Evolutionary conservation across 1,140 invertebrate genomes (phyloP).

Genomic region (Orchesella cincta): DNA sequence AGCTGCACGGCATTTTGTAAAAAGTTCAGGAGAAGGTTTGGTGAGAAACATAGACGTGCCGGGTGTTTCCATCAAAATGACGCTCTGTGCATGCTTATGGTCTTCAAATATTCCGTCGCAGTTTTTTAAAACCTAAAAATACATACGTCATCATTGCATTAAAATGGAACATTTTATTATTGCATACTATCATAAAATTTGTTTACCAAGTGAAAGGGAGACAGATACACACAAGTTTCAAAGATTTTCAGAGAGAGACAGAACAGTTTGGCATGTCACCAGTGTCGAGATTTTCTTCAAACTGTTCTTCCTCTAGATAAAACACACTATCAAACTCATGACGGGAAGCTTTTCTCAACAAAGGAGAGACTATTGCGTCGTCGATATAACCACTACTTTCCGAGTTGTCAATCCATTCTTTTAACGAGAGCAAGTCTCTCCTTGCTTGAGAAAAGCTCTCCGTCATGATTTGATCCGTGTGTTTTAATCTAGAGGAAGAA

Average conservation of each 20-base stretch:
- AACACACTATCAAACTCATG: background rate
- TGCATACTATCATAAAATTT: too few relatives aligned
- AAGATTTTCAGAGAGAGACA: background rate
- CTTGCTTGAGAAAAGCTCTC: background rate
- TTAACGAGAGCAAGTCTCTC: background rate
- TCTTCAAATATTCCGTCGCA: background rate
- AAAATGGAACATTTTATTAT: background rate
- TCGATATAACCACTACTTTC: slow-evolving; percentile 7
- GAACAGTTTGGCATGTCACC: background rate
- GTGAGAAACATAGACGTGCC: slow-evolving; percentile 4
- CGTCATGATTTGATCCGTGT: background rate
- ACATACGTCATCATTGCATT: too few relatives aligned
- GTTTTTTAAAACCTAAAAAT: slow-evolving; percentile 3
- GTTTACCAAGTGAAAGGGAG: background rate
- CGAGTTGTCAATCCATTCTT: background rate
- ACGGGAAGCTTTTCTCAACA: background rate
- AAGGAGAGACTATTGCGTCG: background rate
- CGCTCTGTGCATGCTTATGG: background rate
- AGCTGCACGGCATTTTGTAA: too few relatives aligned
- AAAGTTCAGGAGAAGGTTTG: too few relatives aligned
- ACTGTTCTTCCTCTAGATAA: background rate
- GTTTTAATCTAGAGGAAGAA: background rate
- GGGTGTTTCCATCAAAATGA: background rate
- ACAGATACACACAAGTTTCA: background rate
- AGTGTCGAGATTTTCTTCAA: background rate